Evolutionary conservation across 2,888 invertebrate genomes (phyloP), one percentile per base, ranked within the genome.

Genomic region (Coenonympha arcania): DNA sequence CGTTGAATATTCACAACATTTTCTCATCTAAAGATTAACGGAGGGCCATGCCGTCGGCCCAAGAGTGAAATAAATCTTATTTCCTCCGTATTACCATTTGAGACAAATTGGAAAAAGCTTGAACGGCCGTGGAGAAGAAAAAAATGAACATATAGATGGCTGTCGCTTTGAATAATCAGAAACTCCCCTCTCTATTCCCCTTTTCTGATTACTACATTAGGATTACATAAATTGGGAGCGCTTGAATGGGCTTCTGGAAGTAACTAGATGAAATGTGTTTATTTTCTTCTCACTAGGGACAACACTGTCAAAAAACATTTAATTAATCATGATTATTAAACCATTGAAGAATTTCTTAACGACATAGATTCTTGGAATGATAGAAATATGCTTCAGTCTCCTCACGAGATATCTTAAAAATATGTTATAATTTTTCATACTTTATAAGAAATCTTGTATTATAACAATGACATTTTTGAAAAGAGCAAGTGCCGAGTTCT

Each of bases 141-240:
- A 51, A 19, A 50, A 43, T 9, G 20, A 44, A 34, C 44, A 20
- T 48, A 50, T 41, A 74, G 75, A 73, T 69, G 56, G 56, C 63
- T 58, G 66, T 69, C 69, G 68, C 76, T 79, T 77, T 79, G 77
- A 79, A 71, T 79, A 76, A 79, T 79, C 76, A 75, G 69, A 68
- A 65, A 56, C 63, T 62, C 59, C 13, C 54, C 57, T 62, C 68
- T 68, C 65, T 69, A 70, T 62, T 62, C 62, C 66, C 24, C 63
- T 51, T 49, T 71, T 69, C 76, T 69, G 71, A 69, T 72, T 68
- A 68, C 72, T 66, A 73, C 69, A 69, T 74, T 55, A 44, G 37
- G 43, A 52, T 52, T 55, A 52, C 24, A 37, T 45, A 41, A 46
- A 52, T 49, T 49, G 46, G 22, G 33, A 42, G 34, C 37, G 45